Percentiles rank a stretch among this genome's conserved stretches.
phyloP scores from a whole-genome alignment of 2,888 invertebrate species.

The Leptothorax acervorum region DNA sequence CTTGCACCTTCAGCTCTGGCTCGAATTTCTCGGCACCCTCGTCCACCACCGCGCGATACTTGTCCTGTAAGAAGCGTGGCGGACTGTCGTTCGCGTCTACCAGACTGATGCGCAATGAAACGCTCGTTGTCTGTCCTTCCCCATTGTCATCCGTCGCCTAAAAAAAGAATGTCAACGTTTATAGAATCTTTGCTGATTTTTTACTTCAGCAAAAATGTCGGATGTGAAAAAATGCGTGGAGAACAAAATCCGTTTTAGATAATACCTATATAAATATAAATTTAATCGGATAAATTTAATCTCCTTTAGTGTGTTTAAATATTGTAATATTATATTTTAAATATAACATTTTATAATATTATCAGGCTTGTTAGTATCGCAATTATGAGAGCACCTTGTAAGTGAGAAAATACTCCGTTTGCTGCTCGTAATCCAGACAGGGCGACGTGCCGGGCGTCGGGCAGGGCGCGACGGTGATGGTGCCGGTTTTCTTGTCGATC shows the following conservation, averaged over 20 bases:
- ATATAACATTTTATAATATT: background rate
- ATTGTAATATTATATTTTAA: background rate
- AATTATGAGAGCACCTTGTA: slow-evolving; percentile 89
- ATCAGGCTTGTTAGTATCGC: background rate
- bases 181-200: background rate
- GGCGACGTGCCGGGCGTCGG: slow-evolving; percentile 89
- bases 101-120: slow-evolving; percentile 92
- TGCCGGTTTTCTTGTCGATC: slow-evolving; percentile 93
- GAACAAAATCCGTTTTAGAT: background rate
- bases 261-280: background rate
- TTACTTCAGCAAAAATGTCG: background rate
- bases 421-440: slow-evolving; percentile 94
- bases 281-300: too few species aligned
- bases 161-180: slow-evolving; percentile 64
- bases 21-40: slow-evolving; percentile 95
- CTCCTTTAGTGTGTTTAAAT: background rate
- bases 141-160: slow-evolving; percentile 95
- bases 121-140: slow-evolving; percentile 91
- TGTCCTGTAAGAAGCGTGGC: slow-evolving; percentile 92
- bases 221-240: background rate
- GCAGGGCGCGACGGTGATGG: slow-evolving; percentile 93
- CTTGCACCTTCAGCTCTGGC: slow-evolving; percentile 90
- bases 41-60: slow-evolving; percentile 93
- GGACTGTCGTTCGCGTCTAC: slow-evolving; percentile 96
- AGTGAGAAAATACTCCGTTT: slow-evolving; percentile 93